Conservation (phyloP, 1,140 invertebrate species). For the Meloidogyne floridensis region DNA sequence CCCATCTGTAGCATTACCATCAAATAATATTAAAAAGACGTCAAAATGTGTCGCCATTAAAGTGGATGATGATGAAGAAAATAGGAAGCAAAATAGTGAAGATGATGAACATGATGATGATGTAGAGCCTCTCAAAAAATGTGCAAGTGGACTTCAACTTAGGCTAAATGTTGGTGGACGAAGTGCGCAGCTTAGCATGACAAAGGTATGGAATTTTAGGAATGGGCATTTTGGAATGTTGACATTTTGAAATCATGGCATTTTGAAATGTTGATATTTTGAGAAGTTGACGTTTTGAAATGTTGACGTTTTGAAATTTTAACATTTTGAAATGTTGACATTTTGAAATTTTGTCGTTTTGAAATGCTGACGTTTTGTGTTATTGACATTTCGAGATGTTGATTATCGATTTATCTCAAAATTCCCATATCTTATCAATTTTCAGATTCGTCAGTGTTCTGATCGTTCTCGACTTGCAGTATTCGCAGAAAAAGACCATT, state of each 20-base stretch:
- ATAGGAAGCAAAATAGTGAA: conserved; percentile 1
- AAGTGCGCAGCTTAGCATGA: conserved; percentile 40
- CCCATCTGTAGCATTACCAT: neutral
- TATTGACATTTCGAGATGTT: neutral
- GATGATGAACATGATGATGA: neutral
- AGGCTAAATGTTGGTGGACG: conserved; percentile 51
- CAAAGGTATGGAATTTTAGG: conserved; percentile 27
- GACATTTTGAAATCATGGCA: neutral
- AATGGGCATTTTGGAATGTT: too few relatives aligned
- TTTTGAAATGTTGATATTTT: neutral
- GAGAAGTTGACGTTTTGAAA: too few relatives aligned
- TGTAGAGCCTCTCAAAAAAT: neutral
- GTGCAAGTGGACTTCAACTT: conserved; percentile 25
- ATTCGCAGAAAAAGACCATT: conserved; percentile 54
- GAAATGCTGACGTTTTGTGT: too few relatives aligned
- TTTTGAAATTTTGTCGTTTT: too few relatives aligned
- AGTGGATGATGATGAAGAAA: neutral
- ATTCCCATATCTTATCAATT: neutral
- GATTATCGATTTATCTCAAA: neutral
- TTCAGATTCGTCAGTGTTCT: conserved; percentile 46
- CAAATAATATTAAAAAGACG: neutral
- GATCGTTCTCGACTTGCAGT: conserved; percentile 50
- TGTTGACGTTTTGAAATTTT: too few relatives aligned
- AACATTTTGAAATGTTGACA: too few relatives aligned
- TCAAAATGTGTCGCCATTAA: neutral